These are phyloP conservation scores for Siniperca knerii DNA, from an alignment of 2,113 vertebrate species.

Conservation along the genomic window DNA sequence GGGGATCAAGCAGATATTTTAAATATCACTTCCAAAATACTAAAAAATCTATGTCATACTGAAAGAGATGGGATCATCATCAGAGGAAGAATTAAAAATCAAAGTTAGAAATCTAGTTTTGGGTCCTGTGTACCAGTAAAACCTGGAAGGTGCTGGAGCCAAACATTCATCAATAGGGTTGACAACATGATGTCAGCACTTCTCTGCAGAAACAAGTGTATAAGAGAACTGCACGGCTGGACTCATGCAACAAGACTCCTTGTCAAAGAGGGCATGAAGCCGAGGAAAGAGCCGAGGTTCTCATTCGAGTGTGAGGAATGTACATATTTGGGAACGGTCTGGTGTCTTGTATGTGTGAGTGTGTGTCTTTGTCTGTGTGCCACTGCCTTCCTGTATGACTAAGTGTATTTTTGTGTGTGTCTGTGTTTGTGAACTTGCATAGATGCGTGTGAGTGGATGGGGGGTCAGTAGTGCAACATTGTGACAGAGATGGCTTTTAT, in stretches of 20 bases:
- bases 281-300: constrained; percentile 57
- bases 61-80: too few species aligned
- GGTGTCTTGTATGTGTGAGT: constrained; percentile 73
- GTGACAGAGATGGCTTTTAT: constrained; percentile 70
- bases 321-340: constrained; percentile 73
- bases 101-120: background rate
- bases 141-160: background rate
- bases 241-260: constrained; percentile 47
- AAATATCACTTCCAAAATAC: background rate
- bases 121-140: background rate
- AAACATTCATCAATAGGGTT: constrained; percentile 29
- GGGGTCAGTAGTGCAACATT: constrained; percentile 59
- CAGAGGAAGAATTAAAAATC: background rate
- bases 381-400: constrained; percentile 64
- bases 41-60: background rate
- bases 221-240: constrained; percentile 33
- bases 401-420: constrained; percentile 55
- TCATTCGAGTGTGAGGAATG: constrained; percentile 78
- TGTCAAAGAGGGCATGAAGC: constrained; percentile 58
- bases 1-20: background rate
- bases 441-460: constrained; percentile 33
- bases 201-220: constrained; percentile 43
- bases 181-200: constrained; percentile 59
- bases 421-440: constrained; percentile 12
- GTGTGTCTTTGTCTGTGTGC: constrained; percentile 60